Conservation (phyloP, 2,888 invertebrate genomes). For the Calliopum simillimum region DNA sequence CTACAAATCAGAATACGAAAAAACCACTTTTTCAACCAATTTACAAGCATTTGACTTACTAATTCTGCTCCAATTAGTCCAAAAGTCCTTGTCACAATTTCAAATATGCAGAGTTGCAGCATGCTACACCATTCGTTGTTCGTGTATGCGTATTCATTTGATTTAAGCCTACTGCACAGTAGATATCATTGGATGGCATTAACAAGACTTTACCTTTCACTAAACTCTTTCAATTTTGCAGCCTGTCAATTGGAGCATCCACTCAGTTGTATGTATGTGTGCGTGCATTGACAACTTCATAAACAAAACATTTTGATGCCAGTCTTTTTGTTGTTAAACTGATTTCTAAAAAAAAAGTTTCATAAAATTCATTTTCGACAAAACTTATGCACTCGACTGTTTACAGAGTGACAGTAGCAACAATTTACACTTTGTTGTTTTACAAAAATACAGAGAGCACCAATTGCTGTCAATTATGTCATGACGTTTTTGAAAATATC, state of each 20-base stretch:
- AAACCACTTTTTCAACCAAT: not conserved
- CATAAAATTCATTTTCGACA: not conserved
- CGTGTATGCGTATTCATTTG: too few relatives aligned
- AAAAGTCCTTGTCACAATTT: not conserved
- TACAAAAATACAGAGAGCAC: too few relatives aligned
- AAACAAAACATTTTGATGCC: not conserved
- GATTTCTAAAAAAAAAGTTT: too few relatives aligned
- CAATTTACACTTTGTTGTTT: slow-evolving; percentile 9
- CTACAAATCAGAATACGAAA: too few relatives aligned
- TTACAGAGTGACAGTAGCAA: not conserved
- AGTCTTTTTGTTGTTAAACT: too few relatives aligned
- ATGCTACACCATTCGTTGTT: not conserved
- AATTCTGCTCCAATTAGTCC: slow-evolving; percentile 28
- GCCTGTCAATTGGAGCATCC: slow-evolving; percentile 26
- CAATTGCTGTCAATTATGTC: too few relatives aligned
- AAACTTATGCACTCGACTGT: not conserved
- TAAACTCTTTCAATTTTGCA: slow-evolving; percentile 14
- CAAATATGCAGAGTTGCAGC: not conserved
- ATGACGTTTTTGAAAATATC: not conserved
- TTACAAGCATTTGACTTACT: slow-evolving; percentile 18
- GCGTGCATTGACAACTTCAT: not conserved
- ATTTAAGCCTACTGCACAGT: too few relatives aligned
- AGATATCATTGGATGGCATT: too few relatives aligned
- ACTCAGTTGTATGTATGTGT: not conserved
- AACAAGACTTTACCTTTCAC: slow-evolving; percentile 22